Base-by-base conservation (phyloP, 2,888 invertebrate genomes). In the Noctua janthina region DNA sequence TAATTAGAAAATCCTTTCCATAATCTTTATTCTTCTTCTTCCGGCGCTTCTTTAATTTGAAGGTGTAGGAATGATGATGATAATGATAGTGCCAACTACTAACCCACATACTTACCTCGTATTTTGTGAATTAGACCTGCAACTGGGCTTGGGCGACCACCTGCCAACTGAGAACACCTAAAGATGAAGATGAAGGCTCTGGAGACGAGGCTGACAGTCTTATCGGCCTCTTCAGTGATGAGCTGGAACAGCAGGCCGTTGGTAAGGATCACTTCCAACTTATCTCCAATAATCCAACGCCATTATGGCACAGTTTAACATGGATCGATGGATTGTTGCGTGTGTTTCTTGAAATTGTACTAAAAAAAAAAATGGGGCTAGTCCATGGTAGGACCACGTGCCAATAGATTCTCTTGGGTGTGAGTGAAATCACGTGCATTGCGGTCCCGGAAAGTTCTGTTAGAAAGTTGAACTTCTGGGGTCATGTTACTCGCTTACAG, bases 161-260 rank as follows among this genome's bases (percentile, higher is more conserved):
- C 0, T 96, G 96, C 79, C 79, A 71, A 13, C 90, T 95, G 2
- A 92, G 96, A 8, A 86, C 75, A 0, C 87, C 74, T 0, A 87
- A 87, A 0, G 91, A 91, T 0, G 89, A 88, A 3, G 92, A 91
- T 1, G 93, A 91, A 51, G 91, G 90, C 0, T 88, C 88, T 0
- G 89, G 86, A 39, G 91, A 91, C 1, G 90, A 88, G 10, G 86
- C 87, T 2, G 89, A 89, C 29, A 83, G 71, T 56, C 81, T 90
- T 4, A 86, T 93, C 8, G 91, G 90, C 0, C 29, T 88, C 6
- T 91, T 91, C 76, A 80, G 82, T 1, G 90, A 91, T 74, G 88
- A 87, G 0, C 49, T 90, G 54, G 91, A 92, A 69, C 87, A 89
- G 1, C 89, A 88, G 1, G 84, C 91, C 2, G 88, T 90, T 74